Evolutionary conservation across 2,797 vertebrate species (phyloP).

Genomic region (Pampus argenteus): DNA sequence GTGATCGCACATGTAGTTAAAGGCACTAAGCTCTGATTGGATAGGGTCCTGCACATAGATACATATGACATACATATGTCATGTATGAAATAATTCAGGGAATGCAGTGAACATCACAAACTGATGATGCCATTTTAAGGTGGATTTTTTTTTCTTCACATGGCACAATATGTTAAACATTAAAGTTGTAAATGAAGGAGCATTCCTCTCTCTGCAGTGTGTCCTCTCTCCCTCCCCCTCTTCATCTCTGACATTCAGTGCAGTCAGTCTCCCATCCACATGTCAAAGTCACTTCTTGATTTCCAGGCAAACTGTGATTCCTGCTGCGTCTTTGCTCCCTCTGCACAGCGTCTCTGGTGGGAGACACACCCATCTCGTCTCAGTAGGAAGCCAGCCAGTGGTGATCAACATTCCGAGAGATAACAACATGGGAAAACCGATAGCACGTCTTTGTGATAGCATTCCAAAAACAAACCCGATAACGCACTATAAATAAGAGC

Average conservation of each 20-base stretch:
- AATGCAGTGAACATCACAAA: not conserved
- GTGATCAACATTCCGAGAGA: conserved; percentile 77
- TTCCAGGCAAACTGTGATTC: conserved; percentile 63
- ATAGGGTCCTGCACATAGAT: too few relatives aligned
- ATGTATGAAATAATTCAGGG: not conserved
- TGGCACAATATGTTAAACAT: conserved; percentile 2
- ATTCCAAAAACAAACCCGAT: conserved; percentile 68
- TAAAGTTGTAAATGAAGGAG: conserved; percentile 5
- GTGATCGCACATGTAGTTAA: too few relatives aligned
- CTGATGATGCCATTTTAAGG: not conserved
- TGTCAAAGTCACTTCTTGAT: conserved; percentile 48
- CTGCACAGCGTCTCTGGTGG: conserved; percentile 58
- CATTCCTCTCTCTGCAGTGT: not conserved
- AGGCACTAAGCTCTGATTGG: too few relatives aligned
- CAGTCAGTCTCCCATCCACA: conserved; percentile 35
- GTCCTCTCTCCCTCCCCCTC: not conserved
- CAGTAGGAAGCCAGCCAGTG: conserved; percentile 62
- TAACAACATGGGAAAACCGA: conserved; percentile 72
- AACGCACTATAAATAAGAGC: conserved; percentile 61
- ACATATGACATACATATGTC: too few relatives aligned
- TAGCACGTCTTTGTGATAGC: conserved; percentile 66
- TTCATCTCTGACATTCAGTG: conserved; percentile 28
- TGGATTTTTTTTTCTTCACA: not conserved
- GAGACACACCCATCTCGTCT: conserved; percentile 61
- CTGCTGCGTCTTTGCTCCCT: conserved; percentile 42